These are phyloP conservation scores for Desmophyllum pertusum DNA, from an alignment of 92 coral and sea anemone genomes.

Conservation along the genomic window DNA sequence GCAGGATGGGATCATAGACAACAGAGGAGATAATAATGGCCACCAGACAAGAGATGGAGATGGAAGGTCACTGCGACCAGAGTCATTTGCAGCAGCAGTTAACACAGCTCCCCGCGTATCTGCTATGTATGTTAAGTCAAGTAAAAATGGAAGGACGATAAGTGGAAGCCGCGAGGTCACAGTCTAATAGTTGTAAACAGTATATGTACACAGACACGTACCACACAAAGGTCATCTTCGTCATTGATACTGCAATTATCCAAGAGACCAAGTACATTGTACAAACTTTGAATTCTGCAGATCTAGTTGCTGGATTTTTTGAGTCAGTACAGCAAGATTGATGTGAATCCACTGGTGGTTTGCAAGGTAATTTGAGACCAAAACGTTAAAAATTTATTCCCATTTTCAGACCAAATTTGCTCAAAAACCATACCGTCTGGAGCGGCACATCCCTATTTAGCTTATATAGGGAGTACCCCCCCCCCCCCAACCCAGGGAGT, in stretches of 20 bases:
- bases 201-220: neutral
- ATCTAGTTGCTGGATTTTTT: neutral
- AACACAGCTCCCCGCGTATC: conserved; percentile 64
- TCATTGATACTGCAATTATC: neutral
- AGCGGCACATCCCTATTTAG: too few species aligned
- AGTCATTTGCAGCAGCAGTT: conserved; percentile 77
- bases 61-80: conserved; percentile 66
- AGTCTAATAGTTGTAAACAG: conserved; percentile 49
- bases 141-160: conserved; percentile 58
- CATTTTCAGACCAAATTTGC: too few species aligned
- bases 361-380: too few species aligned
- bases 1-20: conserved; percentile 29
- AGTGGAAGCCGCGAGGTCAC: conserved; percentile 67
- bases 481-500: too few species aligned
- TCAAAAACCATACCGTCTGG: too few species aligned
- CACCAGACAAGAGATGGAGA: conserved; percentile 43
- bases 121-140: conserved; percentile 39
- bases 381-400: too few species aligned
- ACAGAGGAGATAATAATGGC: conserved; percentile 24
- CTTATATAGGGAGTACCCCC: too few species aligned
- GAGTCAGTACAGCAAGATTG: neutral
- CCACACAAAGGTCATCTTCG: neutral
- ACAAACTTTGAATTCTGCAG: neutral
- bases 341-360: neutral
- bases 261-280: neutral